Base-by-base conservation (phyloP, 2,113 vertebrate genomes). In the Pseudopipra pipra region DNA sequence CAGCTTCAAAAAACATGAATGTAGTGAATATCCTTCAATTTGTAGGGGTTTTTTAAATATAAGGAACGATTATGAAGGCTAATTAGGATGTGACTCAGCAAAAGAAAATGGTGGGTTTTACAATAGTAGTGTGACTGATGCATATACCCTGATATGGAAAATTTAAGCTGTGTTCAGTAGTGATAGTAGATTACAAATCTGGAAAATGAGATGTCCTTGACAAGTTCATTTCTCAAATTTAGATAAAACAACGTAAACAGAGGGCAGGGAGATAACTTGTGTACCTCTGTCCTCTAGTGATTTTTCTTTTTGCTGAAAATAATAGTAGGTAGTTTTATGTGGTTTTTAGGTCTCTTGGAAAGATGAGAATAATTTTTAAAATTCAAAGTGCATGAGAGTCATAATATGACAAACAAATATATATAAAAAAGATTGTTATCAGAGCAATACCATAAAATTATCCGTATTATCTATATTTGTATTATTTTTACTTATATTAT, bases 221-320 rank as follows among this genome's bases (percentile, higher is more conserved):
- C 18, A 55, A 72, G 43, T 59, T 88, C 3, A 28, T 51, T 73
- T 72, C 59, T 94, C 49, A 74, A 37, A 77, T 79, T 72, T n/a
- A 80, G 28, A 66, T 62, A 37, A 85, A 81, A n/a, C 11, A 49
- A 84, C 78, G 41, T 86, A 41, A 80, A 79, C 2, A 5, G 23
- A 23, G 12, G 11, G 8, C 0, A 0, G 21, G 30, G 17, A 83
- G 54, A 59, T 63, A 82, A 81, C 9, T 8, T 56, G 6, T 51
- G 10, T 23, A 46, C 37, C 31, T 92, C n/a, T 79, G 28, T 90
- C 22, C 47, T 90, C 28, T 25, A 59, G 25, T 44, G 39, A n/a
- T 18, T 73, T 65, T 85, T 59, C 5, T 39, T 90, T 75, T 68
- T 55, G 35, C 35, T 83, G 31, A 62, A 67, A 82, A 72, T 37